These are phyloP conservation scores for Chlorops oryzae DNA, from an alignment of 1,140 invertebrate species.

Conservation along the genomic window DNA sequence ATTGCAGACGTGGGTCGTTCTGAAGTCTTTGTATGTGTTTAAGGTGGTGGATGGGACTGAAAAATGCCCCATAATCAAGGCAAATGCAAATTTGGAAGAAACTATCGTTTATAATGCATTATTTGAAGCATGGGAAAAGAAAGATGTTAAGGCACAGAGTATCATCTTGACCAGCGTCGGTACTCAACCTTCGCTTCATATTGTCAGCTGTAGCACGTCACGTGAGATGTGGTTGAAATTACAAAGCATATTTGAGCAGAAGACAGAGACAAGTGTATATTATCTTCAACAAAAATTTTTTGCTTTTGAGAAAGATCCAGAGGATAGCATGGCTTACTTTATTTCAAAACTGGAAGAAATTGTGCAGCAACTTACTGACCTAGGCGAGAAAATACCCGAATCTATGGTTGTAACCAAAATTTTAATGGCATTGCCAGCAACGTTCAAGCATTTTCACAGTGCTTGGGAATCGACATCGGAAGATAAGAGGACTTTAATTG, in stretches of 20 bases:
- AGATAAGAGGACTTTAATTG: too few species aligned
- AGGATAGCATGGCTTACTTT: too few species aligned
- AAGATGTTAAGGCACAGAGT: slow-evolving; percentile 24
- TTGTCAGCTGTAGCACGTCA: slow-evolving; percentile 31
- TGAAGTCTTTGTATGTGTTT: too few species aligned
- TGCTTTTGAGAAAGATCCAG: slow-evolving; percentile 18
- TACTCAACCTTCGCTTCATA: slow-evolving; percentile 30
- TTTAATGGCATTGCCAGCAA: too few species aligned
- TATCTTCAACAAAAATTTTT: slow-evolving; percentile 42
- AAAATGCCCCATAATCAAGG: too few species aligned
- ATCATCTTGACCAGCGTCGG: slow-evolving; percentile 26
- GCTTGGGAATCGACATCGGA: too few species aligned
- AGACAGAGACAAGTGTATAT: too few species aligned
- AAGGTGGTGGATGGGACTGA: too few species aligned
- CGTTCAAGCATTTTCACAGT: too few species aligned
- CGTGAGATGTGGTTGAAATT: slow-evolving; percentile 45
- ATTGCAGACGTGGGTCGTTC: too few species aligned
- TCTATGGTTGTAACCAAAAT: slow-evolving; percentile 33
- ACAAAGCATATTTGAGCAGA: slow-evolving; percentile 35
- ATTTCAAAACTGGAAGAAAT: slow-evolving; percentile 22
- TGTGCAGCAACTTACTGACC: slow-evolving; percentile 21
- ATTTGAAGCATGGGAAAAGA: not conserved
- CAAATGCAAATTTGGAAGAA: too few species aligned
- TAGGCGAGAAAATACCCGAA: slow-evolving; percentile 24
- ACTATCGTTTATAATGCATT: too few species aligned